Evolutionary conservation across 1,140 invertebrate genomes (phyloP).

Genomic region (Centruroides sculpturatus): DNA sequence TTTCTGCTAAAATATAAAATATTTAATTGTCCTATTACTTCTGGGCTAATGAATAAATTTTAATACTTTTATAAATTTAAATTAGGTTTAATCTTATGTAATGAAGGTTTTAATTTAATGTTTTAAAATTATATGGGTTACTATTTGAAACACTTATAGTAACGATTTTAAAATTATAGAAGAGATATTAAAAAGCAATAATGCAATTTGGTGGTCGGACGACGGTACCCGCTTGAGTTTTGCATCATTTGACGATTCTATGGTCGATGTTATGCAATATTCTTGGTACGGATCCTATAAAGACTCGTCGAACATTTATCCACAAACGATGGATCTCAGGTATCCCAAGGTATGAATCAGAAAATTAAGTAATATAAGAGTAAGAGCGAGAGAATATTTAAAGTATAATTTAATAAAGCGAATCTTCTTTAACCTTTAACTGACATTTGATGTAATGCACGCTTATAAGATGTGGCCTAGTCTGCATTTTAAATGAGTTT

Average conservation of each 20-base stretch:
- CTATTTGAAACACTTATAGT: neutral
- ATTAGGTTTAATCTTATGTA: no score
- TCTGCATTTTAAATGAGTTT: no score
- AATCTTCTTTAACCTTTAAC: no score
- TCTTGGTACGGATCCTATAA: constrained; percentile 17
- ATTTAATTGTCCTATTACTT: no score
- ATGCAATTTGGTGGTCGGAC: constrained; percentile 30
- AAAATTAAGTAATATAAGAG: no score
- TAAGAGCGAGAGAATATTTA: no score
- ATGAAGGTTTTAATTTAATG: neutral
- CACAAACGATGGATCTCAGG: constrained; percentile 7
- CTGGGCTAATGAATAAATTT: no score
- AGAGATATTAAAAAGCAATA: constrained; percentile 26
- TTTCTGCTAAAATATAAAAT: no score
- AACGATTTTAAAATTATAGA: constrained; percentile 21
- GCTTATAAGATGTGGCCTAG: no score
- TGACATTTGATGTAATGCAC: no score
- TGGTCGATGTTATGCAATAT: constrained; percentile 18
- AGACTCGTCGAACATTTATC: constrained; percentile 8
- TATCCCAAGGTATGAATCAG: constrained; percentile 9
- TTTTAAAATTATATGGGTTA: neutral
- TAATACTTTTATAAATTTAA: no score
- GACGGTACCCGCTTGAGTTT: constrained; percentile 25
- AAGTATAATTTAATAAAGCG: no score
- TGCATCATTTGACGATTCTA: constrained; percentile 27